A percentile compares a stretch with the other conserved stretches of the same genome.
phyloP scores from a whole-genome alignment of 2,888 invertebrate species.

The Dicranocentrus wangi region DNA sequence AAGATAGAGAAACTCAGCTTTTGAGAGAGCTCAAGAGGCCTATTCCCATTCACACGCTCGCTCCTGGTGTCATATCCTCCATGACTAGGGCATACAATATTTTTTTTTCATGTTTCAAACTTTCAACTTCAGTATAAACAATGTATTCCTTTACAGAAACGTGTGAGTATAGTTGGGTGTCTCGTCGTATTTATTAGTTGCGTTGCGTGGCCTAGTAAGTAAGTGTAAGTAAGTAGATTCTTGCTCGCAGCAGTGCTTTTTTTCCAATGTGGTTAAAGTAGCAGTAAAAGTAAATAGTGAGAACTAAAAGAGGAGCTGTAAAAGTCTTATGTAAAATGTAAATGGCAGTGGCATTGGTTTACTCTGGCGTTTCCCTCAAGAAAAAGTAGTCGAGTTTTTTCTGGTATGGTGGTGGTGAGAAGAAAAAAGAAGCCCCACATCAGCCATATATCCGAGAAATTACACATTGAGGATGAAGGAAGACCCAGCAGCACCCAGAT shows the following conservation, averaged over 20 bases:
- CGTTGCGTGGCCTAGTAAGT: too few species aligned
- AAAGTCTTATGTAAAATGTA: conserved; percentile 39
- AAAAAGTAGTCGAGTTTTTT: too few species aligned
- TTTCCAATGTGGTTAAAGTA: conserved; percentile 1
- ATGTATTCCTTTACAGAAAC: too few species aligned
- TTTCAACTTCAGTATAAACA: too few species aligned
- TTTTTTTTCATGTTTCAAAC: too few species aligned
- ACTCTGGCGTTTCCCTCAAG: too few species aligned
- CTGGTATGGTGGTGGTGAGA: not conserved
- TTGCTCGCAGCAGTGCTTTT: conserved; percentile 4
- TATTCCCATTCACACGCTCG: conserved; percentile 46
- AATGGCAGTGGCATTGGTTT: conserved; percentile 22
- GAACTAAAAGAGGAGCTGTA: conserved; percentile 22
- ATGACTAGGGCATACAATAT: too few species aligned
- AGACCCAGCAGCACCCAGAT: conserved; percentile 10
- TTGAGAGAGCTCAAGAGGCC: conserved; percentile 57
- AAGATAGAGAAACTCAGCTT: conserved; percentile 22
- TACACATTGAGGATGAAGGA: conserved; percentile 10
- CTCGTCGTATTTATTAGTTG: too few species aligned
- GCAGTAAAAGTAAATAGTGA: conserved; percentile 42
- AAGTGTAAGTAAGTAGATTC: not conserved
- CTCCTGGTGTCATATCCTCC: conserved; percentile 36
- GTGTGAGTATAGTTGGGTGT: not conserved
- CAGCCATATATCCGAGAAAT: too few species aligned
- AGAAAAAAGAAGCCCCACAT: too few species aligned